These are phyloP conservation scores for Natator depressus DNA, from an alignment of 2,113 vertebrate species.

Conservation along the genomic window DNA sequence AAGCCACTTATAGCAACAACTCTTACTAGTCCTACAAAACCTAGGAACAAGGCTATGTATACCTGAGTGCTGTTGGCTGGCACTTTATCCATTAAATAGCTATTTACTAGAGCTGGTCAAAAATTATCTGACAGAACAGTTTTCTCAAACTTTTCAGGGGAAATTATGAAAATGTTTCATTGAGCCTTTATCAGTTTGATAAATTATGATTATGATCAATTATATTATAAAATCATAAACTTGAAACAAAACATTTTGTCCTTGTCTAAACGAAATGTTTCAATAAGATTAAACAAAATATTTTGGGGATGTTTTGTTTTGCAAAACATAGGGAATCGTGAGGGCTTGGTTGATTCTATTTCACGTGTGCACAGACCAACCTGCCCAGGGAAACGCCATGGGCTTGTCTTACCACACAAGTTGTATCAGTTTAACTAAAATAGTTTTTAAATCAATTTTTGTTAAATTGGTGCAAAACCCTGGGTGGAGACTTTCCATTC, in stretches of 20 bases:
- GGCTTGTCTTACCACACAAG: not conserved
- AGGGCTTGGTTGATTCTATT: too few species aligned
- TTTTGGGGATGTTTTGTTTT: not conserved
- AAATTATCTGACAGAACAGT: not conserved
- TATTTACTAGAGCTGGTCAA: not conserved
- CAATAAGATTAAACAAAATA: not conserved
- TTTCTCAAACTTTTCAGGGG: not conserved
- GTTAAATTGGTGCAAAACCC: not conserved
- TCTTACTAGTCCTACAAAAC: not conserved
- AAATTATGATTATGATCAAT: too few species aligned
- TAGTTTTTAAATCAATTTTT: not conserved
- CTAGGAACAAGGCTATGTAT: not conserved
- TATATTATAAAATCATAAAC: not conserved
- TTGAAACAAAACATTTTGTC: not conserved
- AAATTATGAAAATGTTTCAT: not conserved
- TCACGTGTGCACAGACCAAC: not conserved
- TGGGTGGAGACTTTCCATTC: not conserved
- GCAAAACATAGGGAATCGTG: not conserved
- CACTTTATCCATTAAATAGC: not conserved
- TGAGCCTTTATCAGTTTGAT: not conserved
- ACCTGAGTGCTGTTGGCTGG: not conserved
- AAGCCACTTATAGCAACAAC: not conserved
- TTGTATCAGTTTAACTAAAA: not conserved
- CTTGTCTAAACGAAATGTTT: not conserved
- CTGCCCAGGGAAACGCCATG: rapidly evolving